phyloP scores from a whole-genome alignment of 2,113 vertebrate genomes.

The Solea senegalensis region DNA sequence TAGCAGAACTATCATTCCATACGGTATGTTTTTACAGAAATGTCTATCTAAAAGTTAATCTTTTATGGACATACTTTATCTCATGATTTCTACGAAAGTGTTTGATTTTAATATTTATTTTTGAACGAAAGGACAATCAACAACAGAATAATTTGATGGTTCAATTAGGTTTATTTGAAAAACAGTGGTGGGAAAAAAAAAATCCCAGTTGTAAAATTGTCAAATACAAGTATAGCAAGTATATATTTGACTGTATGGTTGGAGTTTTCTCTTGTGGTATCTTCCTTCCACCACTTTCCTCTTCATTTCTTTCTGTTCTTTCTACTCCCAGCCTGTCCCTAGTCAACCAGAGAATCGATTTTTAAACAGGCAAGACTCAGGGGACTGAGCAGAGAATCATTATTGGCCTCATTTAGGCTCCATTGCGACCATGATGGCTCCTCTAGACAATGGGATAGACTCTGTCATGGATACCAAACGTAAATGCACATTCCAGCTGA shows the following conservation, averaged over 20 bases:
- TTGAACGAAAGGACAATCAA: not conserved
- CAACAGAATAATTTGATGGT: too few species aligned
- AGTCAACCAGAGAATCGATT: constrained; percentile 78
- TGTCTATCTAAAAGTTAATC: too few species aligned
- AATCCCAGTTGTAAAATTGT: not conserved
- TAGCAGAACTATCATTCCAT: not conserved
- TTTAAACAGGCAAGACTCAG: constrained; percentile 74
- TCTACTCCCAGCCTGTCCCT: constrained; percentile 65
- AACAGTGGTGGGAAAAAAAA: too few species aligned
- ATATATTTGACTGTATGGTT: constrained; percentile 18
- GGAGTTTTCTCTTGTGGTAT: constrained; percentile 24
- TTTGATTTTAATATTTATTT: not conserved
- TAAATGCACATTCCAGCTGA: constrained; percentile 64
- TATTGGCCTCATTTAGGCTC: constrained; percentile 79
- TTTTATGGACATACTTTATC: too few species aligned
- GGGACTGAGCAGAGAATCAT: constrained; percentile 68
- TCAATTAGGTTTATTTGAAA: too few species aligned
- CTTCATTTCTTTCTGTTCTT: constrained; percentile 51
- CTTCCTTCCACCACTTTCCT: constrained; percentile 36
- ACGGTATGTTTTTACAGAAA: too few species aligned
- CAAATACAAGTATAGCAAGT: not conserved
- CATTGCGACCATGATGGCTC: constrained; percentile 66
- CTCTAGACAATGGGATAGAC: constrained; percentile 71
- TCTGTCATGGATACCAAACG: constrained; percentile 67
- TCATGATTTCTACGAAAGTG: not conserved